A percentile compares a stretch with the other conserved stretches of the same genome.
Conservation (phyloP, 2,113 vertebrate genomes). For the Myrmecobius fasciatus region DNA sequence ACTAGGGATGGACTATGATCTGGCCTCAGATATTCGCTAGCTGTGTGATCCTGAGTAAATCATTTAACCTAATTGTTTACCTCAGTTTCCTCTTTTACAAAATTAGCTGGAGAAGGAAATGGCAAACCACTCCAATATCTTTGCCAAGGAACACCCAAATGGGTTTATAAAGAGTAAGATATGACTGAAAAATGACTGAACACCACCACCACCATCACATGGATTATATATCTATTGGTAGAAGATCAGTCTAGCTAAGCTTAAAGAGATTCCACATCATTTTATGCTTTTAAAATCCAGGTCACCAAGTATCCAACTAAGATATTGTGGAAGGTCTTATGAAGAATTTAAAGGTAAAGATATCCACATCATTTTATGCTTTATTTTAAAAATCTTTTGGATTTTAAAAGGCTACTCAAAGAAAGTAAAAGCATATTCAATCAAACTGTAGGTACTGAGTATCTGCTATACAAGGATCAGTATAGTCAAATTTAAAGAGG, state of each 20-base stretch:
- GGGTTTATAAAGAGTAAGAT: not conserved
- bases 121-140: not conserved
- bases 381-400: conserved; percentile 54
- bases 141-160: not conserved
- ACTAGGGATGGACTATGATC: not conserved
- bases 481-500: not conserved
- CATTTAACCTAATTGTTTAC: not conserved
- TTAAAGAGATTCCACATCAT: not conserved
- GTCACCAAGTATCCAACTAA: too few species aligned
- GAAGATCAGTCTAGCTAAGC: not conserved
- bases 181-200: not conserved
- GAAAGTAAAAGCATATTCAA: not conserved
- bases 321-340: too few species aligned
- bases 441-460: not conserved
- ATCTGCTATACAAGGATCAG: not conserved
- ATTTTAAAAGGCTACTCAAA: not conserved
- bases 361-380: conserved; percentile 50
- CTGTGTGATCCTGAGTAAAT: not conserved
- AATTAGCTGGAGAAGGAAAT: not conserved
- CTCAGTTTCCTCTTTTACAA: not conserved
- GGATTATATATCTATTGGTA: not conserved
- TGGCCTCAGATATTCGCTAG: not conserved
- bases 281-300: not conserved
- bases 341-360: conserved; percentile 9
- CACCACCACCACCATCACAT: not conserved